These are phyloP conservation scores for Eutrigla gurnardus DNA, from an alignment of 2,797 vertebrate genomes.

Conservation along the genomic window DNA sequence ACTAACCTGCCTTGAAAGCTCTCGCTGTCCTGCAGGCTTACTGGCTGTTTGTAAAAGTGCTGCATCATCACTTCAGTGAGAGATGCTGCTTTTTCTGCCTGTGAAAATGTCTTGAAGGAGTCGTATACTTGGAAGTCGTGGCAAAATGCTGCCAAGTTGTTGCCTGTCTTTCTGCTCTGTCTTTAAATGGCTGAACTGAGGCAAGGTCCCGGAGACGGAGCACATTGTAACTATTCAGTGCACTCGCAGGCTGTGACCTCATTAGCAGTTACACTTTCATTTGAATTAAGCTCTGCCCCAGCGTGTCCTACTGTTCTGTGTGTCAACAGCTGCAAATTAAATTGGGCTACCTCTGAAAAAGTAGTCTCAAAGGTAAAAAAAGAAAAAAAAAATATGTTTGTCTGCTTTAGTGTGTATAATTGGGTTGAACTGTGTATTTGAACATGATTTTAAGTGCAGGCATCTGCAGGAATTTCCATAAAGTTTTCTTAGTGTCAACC, in stretches of 20 bases:
- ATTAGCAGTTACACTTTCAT: conserved; percentile 52
- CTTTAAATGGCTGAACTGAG: conserved; percentile 11
- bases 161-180: conserved; percentile 7
- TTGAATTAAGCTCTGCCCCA: conserved; percentile 25
- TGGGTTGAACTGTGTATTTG: conserved; percentile 6
- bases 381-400: conserved; percentile 2
- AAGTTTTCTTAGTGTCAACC: conserved; percentile 24
- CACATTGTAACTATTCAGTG: conserved; percentile 9
- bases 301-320: background rate
- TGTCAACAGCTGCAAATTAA: conserved; percentile 44
- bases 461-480: conserved; percentile 8
- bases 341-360: conserved; percentile 15
- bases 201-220: background rate
- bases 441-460: background rate
- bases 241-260: conserved; percentile 47
- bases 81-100: background rate
- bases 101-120: background rate
- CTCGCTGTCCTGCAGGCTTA: background rate
- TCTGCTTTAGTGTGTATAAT: conserved; percentile 25
- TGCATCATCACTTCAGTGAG: background rate
- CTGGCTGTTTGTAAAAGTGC: conserved; percentile 9
- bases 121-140: background rate
- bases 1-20: conserved; percentile 13
- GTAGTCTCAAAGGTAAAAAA: conserved; percentile 4
- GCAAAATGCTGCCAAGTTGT: background rate